Evolutionary conservation across 2,797 vertebrate genomes (phyloP).

Genomic region (Rhincodon typus): DNA sequence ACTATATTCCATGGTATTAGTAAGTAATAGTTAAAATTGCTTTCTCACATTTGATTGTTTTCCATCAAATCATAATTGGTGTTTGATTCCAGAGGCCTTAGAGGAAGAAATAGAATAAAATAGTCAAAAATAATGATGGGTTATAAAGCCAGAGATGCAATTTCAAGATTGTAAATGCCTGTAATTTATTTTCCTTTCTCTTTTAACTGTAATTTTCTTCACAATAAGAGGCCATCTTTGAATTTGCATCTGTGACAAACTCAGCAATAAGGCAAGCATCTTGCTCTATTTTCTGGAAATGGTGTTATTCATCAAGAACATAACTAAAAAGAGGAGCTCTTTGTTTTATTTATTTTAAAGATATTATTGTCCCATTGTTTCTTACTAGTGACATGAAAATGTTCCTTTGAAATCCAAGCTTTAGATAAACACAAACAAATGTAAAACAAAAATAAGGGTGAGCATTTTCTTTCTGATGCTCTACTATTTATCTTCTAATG

Average conservation of each 20-base stretch:
- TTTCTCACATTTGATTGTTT: constrained; percentile 17
- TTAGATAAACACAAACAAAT: background rate
- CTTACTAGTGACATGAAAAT: background rate
- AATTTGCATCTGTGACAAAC: background rate
- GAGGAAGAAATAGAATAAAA: background rate
- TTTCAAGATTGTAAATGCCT: background rate
- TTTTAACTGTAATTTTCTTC: background rate
- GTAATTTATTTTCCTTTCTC: background rate
- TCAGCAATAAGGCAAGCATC: background rate
- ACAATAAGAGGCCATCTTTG: background rate
- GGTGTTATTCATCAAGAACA: background rate
- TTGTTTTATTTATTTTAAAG: background rate
- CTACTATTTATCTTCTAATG: background rate
- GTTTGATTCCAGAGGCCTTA: background rate
- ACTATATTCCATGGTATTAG: background rate
- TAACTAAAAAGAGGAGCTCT: background rate
- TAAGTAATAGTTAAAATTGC: background rate
- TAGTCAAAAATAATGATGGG: background rate
- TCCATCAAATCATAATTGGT: background rate
- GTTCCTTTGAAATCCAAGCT: background rate
- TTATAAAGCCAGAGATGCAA: background rate
- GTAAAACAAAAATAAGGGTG: background rate
- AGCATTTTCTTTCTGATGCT: background rate
- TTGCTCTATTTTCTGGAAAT: background rate
- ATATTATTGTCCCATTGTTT: background rate